Conservation (phyloP, 2,888 invertebrate species). For the Minunthozetes semirufus region DNA sequence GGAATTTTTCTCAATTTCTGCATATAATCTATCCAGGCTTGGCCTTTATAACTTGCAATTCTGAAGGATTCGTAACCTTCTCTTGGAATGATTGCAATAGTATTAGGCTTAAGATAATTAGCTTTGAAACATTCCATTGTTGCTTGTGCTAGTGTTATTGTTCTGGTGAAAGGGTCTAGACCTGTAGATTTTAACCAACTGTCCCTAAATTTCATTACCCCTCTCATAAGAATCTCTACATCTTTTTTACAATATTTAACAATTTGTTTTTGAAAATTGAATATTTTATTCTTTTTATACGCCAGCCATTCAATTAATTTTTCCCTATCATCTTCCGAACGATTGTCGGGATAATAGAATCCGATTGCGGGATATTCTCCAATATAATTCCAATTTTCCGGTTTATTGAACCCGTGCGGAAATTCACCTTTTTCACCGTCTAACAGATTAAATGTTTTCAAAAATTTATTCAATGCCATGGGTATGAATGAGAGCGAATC, state of each 20-base stretch:
- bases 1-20: conserved; percentile 27
- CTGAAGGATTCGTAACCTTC: conserved; percentile 35
- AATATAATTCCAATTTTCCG: conserved; percentile 16
- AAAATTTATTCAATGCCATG: conserved; percentile 14
- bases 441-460: conserved; percentile 20
- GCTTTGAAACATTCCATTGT: no score
- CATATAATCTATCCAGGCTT: neutral
- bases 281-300: conserved; percentile 36
- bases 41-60: no score
- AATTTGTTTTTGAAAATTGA: conserved; percentile 41
- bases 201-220: conserved; percentile 36
- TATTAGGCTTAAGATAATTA: conserved; percentile 31
- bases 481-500: conserved; percentile 32
- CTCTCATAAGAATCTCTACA: conserved; percentile 37
- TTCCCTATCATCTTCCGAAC: neutral
- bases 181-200: conserved; percentile 15
- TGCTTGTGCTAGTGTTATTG: conserved; percentile 39
- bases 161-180: conserved; percentile 38
- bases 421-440: conserved; percentile 27
- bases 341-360: neutral
- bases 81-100: conserved; percentile 39
- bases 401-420: conserved; percentile 36
- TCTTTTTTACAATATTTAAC: conserved; percentile 41
- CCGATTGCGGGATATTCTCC: neutral
- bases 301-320: conserved; percentile 21